Evolutionary conservation across 2,888 invertebrate genomes (phyloP), one percentile per base, ranked within the genome.

Genomic region (Drymonia ruficornis): DNA sequence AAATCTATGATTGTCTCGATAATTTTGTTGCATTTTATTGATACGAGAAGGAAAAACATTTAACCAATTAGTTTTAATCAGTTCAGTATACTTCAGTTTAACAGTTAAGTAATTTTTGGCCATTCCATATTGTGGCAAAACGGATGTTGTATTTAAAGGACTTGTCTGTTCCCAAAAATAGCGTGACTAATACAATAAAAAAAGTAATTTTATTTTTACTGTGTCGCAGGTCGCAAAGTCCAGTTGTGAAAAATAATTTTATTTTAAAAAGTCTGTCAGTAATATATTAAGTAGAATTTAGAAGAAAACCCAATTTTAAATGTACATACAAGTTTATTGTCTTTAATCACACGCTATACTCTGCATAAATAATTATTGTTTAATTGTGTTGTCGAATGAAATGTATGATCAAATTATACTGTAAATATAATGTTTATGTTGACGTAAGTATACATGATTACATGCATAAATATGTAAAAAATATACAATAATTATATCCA

Each of bases 331-430:
- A 13, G 55, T 50, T 50, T 53, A 46, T 53, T 52, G 59, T 50
- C 48, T 52, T 52, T 51, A 56, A 52, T 52, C 50, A 50, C 50
- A 18, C 6, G 52, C 43, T 46, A 61, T 58, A 61, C 52, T 56
- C 55, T 38, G 54, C 59, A 5, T 23, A 4, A 23, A 2, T 23
- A 4, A 5, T 23, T 23, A 23, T 23, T 23, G 23, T 67, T 75
- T 66, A 65, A 59, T 66, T 67, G 53, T 63, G 56, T 55, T 62
- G 57, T 52, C 42, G 29, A 67, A 54, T 47, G 43, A 23, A 67
- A 54, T 47, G 43, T 38, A 43, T 43, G 43, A 23, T 44, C 43
- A 44, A 38, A 38, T 44, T 44, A 16, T n/a, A 23, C 28, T 67
- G 59, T 67, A 67, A 59, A 64, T 53, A 28, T 19, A 45, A 55